These are phyloP conservation scores for Protodeltote pygarga DNA, from an alignment of 2,888 invertebrate species.

Conservation along the genomic window DNA sequence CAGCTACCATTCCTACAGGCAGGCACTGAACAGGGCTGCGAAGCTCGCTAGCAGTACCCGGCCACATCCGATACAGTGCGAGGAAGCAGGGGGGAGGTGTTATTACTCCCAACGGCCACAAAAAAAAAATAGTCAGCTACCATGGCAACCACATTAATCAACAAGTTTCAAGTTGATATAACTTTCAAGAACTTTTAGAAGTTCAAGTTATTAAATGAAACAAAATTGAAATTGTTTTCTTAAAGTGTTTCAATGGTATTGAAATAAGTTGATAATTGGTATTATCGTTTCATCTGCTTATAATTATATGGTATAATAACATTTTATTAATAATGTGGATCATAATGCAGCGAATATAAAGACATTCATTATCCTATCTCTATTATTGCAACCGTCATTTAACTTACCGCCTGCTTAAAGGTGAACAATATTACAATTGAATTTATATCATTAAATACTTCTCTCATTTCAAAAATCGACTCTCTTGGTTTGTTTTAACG, in stretches of 20 bases:
- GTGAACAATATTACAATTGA: conserved; percentile 43
- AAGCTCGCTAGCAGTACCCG: too few relatives aligned
- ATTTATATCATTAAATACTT: conserved; percentile 36
- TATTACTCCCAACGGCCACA: too few relatives aligned
- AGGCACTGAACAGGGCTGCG: too few relatives aligned
- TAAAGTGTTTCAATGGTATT: not conserved
- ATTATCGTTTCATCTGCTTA: conserved; percentile 11
- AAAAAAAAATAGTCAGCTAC: too few relatives aligned
- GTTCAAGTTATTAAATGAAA: not conserved
- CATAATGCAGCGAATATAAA: conserved; percentile 30
- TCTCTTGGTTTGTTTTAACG: conserved; percentile 16
- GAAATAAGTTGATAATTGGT: not conserved
- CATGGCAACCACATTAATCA: too few relatives aligned
- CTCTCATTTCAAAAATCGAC: conserved; percentile 13
- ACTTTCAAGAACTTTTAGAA: not conserved
- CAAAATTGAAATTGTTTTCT: conserved; percentile 1
- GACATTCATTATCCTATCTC: conserved; percentile 41
- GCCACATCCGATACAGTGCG: too few relatives aligned
- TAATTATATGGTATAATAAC: conserved; percentile 10
- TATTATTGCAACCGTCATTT: conserved; percentile 36
- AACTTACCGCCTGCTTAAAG: conserved; percentile 30
- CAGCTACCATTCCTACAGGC: too few relatives aligned
- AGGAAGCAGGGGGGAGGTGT: too few relatives aligned
- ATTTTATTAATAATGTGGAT: not conserved
- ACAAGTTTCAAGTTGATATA: not conserved